Evolutionary conservation across 1,140 invertebrate genomes (phyloP).

Genomic region (Caerostris extrusa): DNA sequence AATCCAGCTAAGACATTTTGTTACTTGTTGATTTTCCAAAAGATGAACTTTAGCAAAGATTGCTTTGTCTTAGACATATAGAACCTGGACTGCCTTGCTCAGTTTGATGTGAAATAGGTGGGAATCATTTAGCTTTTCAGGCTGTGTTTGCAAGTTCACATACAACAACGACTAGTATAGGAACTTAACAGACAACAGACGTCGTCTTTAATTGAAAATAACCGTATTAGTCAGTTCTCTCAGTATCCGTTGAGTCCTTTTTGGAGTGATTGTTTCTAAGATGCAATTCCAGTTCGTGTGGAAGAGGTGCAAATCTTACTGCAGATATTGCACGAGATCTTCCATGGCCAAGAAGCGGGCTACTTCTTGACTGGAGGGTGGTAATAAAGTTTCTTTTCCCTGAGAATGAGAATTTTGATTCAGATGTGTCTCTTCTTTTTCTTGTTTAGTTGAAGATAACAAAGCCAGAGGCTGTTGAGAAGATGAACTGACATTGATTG

Average conservation of each 20-base stretch:
- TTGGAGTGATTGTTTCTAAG: conserved; percentile 77
- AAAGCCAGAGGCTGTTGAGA: conserved; percentile 50
- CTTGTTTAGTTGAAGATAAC: conserved; percentile 32
- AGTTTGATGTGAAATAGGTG: not conserved
- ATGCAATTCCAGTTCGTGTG: conserved; percentile 81
- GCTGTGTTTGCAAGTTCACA: not conserved
- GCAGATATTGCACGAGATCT: conserved; percentile 81
- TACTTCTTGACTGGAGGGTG: conserved; percentile 42
- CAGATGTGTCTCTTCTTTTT: not conserved
- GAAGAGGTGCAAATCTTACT: conserved; percentile 81
- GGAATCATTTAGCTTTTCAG: not conserved
- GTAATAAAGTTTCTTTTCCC: conserved; percentile 52
- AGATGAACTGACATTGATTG: conserved; percentile 78
- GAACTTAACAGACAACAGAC: conserved; percentile 49
- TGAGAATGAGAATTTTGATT: conserved; percentile 70
- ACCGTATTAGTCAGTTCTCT: conserved; percentile 35
- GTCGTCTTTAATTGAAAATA: not conserved
- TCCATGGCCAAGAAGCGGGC: conserved; percentile 79
- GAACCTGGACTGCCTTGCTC: not conserved
- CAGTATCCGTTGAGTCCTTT: conserved; percentile 32
- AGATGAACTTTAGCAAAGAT: not conserved
- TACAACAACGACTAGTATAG: conserved; percentile 60
- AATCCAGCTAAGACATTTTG: not conserved
- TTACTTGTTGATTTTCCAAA: not conserved
- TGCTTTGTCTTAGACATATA: not conserved